phyloP scores from a whole-genome alignment of 2,797 vertebrate species.

The Artibeus jamaicensis region DNA sequence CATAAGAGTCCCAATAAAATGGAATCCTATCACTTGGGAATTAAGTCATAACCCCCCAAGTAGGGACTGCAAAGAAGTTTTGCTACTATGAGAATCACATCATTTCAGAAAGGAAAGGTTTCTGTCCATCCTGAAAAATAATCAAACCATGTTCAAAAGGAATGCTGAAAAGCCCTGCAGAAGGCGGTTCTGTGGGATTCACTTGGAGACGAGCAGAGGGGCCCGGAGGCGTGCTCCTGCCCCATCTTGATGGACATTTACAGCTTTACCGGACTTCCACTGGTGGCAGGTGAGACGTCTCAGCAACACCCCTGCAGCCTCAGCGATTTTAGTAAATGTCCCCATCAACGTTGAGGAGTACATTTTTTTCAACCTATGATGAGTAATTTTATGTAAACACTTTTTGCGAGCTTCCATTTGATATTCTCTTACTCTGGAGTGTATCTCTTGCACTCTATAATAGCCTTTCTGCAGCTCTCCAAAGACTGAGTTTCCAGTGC shows the following conservation, averaged over 20 bases:
- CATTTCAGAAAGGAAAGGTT: background rate
- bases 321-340: background rate
- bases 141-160: background rate
- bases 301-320: fast-evolving
- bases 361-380: background rate
- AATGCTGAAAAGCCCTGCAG: background rate
- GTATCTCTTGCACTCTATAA: background rate
- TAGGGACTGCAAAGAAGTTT: background rate
- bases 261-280: background rate
- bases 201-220: background rate
- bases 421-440: background rate
- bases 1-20: background rate
- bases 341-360: background rate
- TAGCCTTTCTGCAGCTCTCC: background rate
- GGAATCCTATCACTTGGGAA: background rate
- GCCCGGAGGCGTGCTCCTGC: too few species aligned
- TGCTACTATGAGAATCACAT: background rate
- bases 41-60: background rate
- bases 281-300: background rate
- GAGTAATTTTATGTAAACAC: background rate
- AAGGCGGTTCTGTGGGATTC: background rate
- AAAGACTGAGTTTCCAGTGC: background rate
- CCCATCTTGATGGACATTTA: background rate
- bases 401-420: background rate
- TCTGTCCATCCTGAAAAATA: background rate